A percentile compares a stretch with the other conserved stretches of the same genome.
phyloP scores from a whole-genome alignment of 2,113 vertebrate genomes.

The Silurus asotus region DNA sequence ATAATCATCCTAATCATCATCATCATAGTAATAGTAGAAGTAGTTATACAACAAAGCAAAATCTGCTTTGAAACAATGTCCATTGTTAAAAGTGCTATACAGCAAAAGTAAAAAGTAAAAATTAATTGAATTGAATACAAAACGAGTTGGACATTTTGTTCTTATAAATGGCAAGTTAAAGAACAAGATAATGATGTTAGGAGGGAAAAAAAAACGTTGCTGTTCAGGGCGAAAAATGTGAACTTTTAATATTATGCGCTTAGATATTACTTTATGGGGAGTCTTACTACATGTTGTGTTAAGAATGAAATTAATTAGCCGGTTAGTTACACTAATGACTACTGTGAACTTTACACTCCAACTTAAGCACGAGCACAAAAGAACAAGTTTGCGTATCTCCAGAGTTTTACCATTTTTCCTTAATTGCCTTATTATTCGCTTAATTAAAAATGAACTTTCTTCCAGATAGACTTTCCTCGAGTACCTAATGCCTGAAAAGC shows the following conservation, averaged over 20 bases:
- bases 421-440: constrained; percentile 28
- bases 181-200: not conserved
- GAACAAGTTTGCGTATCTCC: constrained; percentile 15
- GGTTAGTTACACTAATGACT: constrained; percentile 28
- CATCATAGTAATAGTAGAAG: not conserved
- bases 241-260: constrained; percentile 14
- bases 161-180: not conserved
- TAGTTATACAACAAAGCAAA: too few relatives aligned
- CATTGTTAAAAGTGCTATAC: too few relatives aligned
- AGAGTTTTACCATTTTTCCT: constrained; percentile 14
- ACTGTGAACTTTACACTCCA: constrained; percentile 26
- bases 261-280: constrained; percentile 14
- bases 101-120: too few relatives aligned
- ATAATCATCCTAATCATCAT: not conserved
- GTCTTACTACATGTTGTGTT: constrained; percentile 15
- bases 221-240: not conserved
- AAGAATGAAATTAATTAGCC: constrained; percentile 21
- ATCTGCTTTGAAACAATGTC: too few relatives aligned
- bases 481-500: not conserved
- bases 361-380: not conserved
- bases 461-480: constrained; percentile 18
- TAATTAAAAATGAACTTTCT: constrained; percentile 19
- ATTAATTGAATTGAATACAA: not conserved
- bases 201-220: not conserved
- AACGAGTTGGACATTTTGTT: not conserved